Evolutionary conservation across 2,113 vertebrate genomes (phyloP), one percentile per base, ranked within the genome.

Genomic region (Oncorhynchus keta): DNA sequence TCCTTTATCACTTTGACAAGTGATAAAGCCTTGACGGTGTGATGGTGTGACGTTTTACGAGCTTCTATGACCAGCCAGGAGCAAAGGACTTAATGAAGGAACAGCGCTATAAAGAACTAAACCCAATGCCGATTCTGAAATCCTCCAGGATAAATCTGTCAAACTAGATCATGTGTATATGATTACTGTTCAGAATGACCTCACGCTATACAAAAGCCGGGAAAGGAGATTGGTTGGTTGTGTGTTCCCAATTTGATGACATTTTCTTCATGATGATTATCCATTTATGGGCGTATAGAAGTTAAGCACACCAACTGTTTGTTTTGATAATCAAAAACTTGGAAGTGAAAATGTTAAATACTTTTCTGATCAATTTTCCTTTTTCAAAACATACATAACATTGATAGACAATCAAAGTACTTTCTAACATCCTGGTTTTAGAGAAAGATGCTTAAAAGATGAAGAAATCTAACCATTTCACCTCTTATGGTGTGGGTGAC

Each of bases 61-160:
- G 71, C 49, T 64, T 57, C 61, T 4, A 5, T 22, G 3, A 75
- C 76, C 72, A 77, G 75, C 26, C 2, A 76, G 75, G 74, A 77
- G 11, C 49, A 75, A 83, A 62, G 81, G 1, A 78, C 66, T 18
- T 39, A 69, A 62, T 74, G 73, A 81, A 73, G 18, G 59, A 55
- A 55, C 51, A 7, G 16, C 51, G 1, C 51, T 14, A 55, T 55
- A 16, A 55, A 55, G 39, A 72, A 73, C 32, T 72, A 69, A 79
- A 66, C 9, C 73, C 18, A 57, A 71, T 70, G 72, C 79, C 79
- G 64, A 81, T 72, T 78, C 71, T 35, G 5, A 55, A 55, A 80
- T 78, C 55, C 76, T 45, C n/a, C n/a, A 55, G 30, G 22, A 75
- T 78, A 59, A 59, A 77, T 80, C 72, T 28, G 73, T 79, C 72